Evolutionary conservation across 2,113 vertebrate genomes (phyloP).

Genomic region (Nothocercus nigrocapillus): DNA sequence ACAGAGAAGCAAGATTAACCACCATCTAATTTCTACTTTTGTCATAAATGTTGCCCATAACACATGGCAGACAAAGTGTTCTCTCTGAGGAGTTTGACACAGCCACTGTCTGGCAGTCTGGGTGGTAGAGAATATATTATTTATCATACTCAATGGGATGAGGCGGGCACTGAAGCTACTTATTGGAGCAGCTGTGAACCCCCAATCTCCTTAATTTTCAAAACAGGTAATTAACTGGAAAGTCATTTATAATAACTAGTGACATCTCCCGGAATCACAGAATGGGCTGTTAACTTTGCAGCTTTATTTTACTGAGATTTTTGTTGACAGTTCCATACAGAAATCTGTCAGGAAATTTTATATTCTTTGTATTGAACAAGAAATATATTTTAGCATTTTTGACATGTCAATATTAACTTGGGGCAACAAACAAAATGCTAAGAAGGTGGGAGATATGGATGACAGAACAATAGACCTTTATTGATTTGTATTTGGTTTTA

Average conservation of each 20-base stretch:
- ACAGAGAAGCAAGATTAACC: conserved; percentile 66
- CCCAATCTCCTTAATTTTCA: conserved; percentile 77
- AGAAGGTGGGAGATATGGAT: background rate
- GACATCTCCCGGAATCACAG: conserved; percentile 69
- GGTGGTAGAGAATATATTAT: conserved; percentile 77
- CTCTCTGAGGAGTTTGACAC: conserved; percentile 72
- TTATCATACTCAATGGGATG: conserved; percentile 75
- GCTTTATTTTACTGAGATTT: conserved; percentile 55
- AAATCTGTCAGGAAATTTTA: conserved; percentile 19
- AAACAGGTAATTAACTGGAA: conserved; percentile 80
- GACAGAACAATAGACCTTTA: background rate
- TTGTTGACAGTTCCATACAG: conserved; percentile 52
- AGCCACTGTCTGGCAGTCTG: conserved; percentile 74
- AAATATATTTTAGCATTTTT: conserved; percentile 37
- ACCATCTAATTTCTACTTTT: conserved; percentile 72
- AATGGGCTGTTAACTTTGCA: conserved; percentile 64
- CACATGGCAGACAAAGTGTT: conserved; percentile 75
- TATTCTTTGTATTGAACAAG: background rate
- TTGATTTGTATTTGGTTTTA: background rate
- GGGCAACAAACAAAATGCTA: background rate
- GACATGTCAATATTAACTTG: conserved; percentile 8
- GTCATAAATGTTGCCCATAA: conserved; percentile 68
- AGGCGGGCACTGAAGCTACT: conserved; percentile 62
- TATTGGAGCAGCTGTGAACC: conserved; percentile 77
- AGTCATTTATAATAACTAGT: conserved; percentile 78